Evolutionary conservation across 2,888 invertebrate species (phyloP).

Genomic region (Smittia aterrima): DNA sequence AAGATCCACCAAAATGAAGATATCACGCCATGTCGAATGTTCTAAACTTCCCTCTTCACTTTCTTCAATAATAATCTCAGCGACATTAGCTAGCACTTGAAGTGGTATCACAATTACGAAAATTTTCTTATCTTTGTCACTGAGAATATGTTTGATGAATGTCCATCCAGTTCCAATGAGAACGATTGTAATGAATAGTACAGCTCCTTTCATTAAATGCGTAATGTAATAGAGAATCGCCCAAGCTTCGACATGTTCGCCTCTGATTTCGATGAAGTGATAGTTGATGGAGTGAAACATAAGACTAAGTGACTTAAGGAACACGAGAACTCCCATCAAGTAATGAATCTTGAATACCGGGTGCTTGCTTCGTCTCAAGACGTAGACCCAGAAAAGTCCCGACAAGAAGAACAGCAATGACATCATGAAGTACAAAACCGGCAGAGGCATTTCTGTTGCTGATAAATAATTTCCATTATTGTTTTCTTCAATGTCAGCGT

Average conservation of each 20-base stretch:
- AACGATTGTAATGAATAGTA: conserved; percentile 93
- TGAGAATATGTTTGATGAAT: conserved; percentile 95
- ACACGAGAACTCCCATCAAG: conserved; percentile 91
- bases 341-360: conserved; percentile 94
- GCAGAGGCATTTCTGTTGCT: conserved; percentile 95
- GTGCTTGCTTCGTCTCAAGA: conserved; percentile 78
- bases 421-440: conserved; percentile 89
- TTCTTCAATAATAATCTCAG: conserved; percentile 95
- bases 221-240: conserved; percentile 96
- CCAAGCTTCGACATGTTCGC: conserved; percentile 95
- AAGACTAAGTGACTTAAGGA: conserved; percentile 84
- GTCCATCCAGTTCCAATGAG: conserved; percentile 98
- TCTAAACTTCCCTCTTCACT: conserved; percentile 90
- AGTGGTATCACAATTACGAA: conserved; percentile 97
- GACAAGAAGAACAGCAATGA: conserved; percentile 83
- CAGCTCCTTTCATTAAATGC: conserved; percentile 90
- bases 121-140: conserved; percentile 93
- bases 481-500: conserved; percentile 86
- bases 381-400: conserved; percentile 90
- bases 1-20: conserved; percentile 91
- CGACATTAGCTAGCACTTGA: conserved; percentile 95
- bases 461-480: conserved; percentile 85
- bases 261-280: conserved; percentile 89
- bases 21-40: conserved; percentile 85
- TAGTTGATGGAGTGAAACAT: conserved; percentile 94